Percentiles rank a stretch among this genome's conserved stretches.
Conservation (phyloP, 2,797 vertebrate genomes). For the Lepilemur septentrionalis region DNA sequence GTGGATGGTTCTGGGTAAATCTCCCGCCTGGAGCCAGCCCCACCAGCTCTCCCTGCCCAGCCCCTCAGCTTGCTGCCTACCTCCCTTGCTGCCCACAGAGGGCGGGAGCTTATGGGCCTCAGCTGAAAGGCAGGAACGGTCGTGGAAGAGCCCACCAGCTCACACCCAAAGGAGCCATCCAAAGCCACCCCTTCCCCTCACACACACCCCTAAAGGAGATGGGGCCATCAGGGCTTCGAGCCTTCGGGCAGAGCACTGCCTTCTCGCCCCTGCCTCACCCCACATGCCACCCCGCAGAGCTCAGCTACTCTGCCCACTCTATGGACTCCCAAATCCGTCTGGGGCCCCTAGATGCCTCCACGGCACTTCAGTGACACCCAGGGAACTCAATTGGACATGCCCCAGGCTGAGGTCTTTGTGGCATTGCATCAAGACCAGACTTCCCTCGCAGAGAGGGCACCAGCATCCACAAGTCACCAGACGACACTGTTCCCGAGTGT, state of each 20-base stretch:
- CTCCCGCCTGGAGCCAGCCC: neutral
- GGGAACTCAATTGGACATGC: neutral
- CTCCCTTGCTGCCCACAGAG: neutral
- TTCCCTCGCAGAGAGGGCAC: neutral
- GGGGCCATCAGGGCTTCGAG: neutral
- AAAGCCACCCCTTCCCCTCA: neutral
- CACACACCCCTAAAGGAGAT: neutral
- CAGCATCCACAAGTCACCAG: neutral
- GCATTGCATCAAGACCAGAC: neutral
- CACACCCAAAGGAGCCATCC: neutral
- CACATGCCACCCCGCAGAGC: neutral
- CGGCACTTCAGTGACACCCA: neutral
- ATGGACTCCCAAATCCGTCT: neutral
- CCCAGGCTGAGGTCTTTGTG: neutral
- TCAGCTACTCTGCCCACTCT: neutral
- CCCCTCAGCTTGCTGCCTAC: no score
- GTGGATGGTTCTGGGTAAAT: neutral
- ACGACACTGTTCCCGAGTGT: neutral
- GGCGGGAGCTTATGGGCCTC: neutral
- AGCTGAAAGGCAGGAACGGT: rapidly evolving
- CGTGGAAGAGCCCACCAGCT: neutral
- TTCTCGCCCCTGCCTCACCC: no score
- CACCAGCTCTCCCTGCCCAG: neutral
- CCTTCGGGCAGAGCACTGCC: neutral
- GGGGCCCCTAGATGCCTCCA: neutral